Evolutionary conservation across 2,113 vertebrate genomes (phyloP), one percentile per base, ranked within the genome.

Genomic region (Forbesichthys agassizii): DNA sequence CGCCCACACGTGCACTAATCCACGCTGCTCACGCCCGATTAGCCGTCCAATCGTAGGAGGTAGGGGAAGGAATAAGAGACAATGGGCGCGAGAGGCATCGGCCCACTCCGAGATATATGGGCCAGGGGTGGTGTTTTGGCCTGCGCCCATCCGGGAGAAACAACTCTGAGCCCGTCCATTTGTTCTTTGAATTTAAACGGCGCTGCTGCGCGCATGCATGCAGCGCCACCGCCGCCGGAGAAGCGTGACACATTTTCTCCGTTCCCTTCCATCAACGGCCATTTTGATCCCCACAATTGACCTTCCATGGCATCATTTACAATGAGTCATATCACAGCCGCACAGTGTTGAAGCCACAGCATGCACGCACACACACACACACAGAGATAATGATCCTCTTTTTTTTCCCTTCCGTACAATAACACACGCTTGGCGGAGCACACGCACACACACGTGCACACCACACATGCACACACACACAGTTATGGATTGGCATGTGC

Each of bases 281-380:
- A 89, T 93, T 91, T 90, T 91, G 89, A 92, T 90, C 89, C 90
- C 87, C 66, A 88, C 90, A 88, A 90, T 92, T 93, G 93, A 94
- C 91, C 92, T 92, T 91, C 89, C 73, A 78, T 79, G 85, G 87
- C 91, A 91, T 90, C 93, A 88, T 92, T 92, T 92, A 91, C 90
- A 92, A 89, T 91, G 91, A 92, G 85, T 91, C 89, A 92, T 84
- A 92, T 88, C 84, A 89, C 83, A 92, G 85, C 69, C 74, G 57
- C 78, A 84, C 83, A 91, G 89, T 89, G 89, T 92, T 91, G 88
- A 91, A 92, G 90, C 90, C 78, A 83, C 57, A 83, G 79, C 46
- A 48, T 78, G 48, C 57, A 47, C 68, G 63, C 56, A 68, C 81
- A 78, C 66, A 75, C 82, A 78, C 80, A 77, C 80, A 74, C 81